Evolutionary conservation across 2,797 vertebrate species (phyloP), one percentile per base, ranked within the genome.

Genomic region (Knipowitschia caucasica): DNA sequence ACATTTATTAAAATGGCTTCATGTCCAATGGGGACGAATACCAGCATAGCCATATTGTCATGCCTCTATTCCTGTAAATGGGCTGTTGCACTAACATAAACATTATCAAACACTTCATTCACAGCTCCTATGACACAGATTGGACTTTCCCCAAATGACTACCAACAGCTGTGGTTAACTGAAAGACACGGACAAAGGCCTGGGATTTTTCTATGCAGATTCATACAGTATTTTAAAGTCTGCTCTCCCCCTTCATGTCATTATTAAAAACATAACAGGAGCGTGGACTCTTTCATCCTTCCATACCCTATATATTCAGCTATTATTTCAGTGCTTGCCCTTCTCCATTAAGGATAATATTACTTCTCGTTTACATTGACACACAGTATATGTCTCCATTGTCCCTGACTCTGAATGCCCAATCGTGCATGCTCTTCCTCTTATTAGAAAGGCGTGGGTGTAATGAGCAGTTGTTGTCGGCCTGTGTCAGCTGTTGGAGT

Each of bases 401-500:
- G 42, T 50, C 38, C 58, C 38, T 39, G 62, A 44, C 59, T 17
- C n/a, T 12, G 18, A 57, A 42, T 4, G 6, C 59, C 58, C 42
- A 29, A 50, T 62, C 26, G 14, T 56, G 56, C 64, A 63, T 50
- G 67, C 50, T 55, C 72, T 53, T 9, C 33, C 61, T 40, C 53
- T 55, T 68, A 78, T 79, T 67, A 67, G 47, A 67, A 60, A 45
- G 47, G 62, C 12, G 60, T 74, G 59, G 68, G 73, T 42, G 65
- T 75, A 73, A 83, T 71, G 71, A 69, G 56, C 77, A 81, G 77
- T 81, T 77, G 69, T 73, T 77, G 46, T 47, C 58, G 50, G 33
- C 58, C 53, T 75, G 74, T 64, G 70, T 82, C 84, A 82, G 81
- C 73, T 75, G 71, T 64, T 68, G 18, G 38, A 64, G 60, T 29